A percentile compares a stretch with the other conserved stretches of the same genome.
Evolutionary conservation across 2,113 vertebrate species (phyloP).

Genomic region (Nothoprocta perdicaria): DNA sequence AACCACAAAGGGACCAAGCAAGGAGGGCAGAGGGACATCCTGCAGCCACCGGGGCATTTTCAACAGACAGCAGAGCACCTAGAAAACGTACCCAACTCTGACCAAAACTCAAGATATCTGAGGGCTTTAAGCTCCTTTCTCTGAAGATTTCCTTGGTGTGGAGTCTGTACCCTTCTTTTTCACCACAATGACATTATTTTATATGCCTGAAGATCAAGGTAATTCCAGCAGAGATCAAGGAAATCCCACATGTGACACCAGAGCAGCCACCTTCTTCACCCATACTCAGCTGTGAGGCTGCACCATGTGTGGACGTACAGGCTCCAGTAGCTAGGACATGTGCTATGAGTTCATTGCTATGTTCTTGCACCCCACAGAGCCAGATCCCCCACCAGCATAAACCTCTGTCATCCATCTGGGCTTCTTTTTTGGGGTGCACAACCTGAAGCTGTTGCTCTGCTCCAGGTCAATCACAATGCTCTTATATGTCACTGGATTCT

Average conservation of each 20-base stretch:
- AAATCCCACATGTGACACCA: background rate
- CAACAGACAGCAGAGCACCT: background rate
- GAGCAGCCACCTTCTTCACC: background rate
- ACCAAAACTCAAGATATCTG: background rate
- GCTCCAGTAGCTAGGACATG: background rate
- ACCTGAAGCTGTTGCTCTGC: background rate
- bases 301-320: rapidly evolving
- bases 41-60: background rate
- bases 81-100: background rate
- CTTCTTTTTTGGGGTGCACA: background rate
- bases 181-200: rapidly evolving
- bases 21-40: too few relatives aligned
- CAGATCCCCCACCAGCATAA: background rate
- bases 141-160: background rate
- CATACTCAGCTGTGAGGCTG: rapidly evolving
- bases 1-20: background rate
- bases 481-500: background rate
- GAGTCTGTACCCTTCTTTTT: background rate
- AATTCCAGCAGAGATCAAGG: background rate
- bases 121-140: background rate
- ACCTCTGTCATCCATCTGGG: rapidly evolving
- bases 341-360: background rate
- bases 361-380: background rate
- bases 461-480: background rate
- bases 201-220: rapidly evolving